These are phyloP conservation scores for Xenopus petersii DNA, from an alignment of 2,797 vertebrate genomes.

Conservation along the genomic window DNA sequence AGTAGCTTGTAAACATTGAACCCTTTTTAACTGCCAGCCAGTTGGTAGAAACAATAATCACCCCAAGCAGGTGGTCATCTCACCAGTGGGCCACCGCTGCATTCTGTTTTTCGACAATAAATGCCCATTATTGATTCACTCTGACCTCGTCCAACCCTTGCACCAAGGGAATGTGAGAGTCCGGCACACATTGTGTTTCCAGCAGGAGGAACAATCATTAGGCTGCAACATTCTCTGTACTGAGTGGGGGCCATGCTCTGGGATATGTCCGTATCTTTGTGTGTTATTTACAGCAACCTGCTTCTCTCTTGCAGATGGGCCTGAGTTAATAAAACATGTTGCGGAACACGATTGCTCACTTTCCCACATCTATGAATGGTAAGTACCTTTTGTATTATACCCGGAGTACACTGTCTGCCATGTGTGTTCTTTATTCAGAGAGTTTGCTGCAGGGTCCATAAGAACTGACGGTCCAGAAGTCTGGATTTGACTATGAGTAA, in stretches of 20 bases:
- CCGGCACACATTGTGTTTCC: slow-evolving; percentile 56
- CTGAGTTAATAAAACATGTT: slow-evolving; percentile 70
- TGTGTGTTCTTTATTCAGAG: no score
- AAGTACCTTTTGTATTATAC: slow-evolving; percentile 55
- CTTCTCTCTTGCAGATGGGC: slow-evolving; percentile 81
- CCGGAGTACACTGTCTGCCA: no score
- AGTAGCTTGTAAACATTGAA: no score
- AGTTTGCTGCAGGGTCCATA: no score
- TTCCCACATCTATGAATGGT: slow-evolving; percentile 83
- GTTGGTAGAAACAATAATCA: no score
- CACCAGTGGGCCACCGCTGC: no score
- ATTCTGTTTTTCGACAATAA: no score
- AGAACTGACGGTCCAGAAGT: no score
- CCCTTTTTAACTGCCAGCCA: no score
- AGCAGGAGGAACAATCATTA: slow-evolving; percentile 29
- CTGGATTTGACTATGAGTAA: no score
- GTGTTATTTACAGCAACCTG: slow-evolving; percentile 65
- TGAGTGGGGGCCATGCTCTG: slow-evolving; percentile 43
- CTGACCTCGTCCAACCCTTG: slow-evolving; percentile 17
- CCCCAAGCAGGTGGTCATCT: no score
- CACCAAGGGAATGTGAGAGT: slow-evolving; percentile 38
- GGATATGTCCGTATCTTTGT: slow-evolving; percentile 54
- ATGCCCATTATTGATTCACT: neutral
- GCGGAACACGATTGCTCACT: slow-evolving; percentile 73
- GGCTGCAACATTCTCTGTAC: slow-evolving; percentile 54